Evolutionary conservation across 2,888 invertebrate species (phyloP).

Genomic region (Heliconius charithonia): DNA sequence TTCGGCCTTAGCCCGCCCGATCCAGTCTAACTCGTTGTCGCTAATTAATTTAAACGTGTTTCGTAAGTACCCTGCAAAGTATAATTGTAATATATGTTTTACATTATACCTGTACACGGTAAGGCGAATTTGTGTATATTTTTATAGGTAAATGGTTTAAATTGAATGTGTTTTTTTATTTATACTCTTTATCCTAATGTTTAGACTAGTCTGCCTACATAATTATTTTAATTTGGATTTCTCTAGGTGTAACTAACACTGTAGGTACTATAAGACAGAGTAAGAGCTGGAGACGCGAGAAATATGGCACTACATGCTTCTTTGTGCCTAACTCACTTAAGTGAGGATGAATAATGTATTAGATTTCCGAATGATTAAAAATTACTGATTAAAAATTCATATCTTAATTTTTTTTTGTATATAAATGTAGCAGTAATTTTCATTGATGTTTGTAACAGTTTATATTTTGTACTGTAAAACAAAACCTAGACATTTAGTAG

Average conservation of each 20-base stretch:
- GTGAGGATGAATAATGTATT: no score
- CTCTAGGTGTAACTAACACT: background rate
- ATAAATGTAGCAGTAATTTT: background rate
- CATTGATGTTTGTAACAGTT: background rate
- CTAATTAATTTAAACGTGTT: constrained; percentile 55
- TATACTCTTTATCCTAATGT: background rate
- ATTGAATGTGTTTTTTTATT: background rate
- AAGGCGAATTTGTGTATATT: background rate
- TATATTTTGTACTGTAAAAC: background rate
- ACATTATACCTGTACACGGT: constrained; percentile 24
- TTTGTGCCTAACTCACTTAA: no score
- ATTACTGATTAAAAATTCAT: background rate
- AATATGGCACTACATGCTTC: no score
- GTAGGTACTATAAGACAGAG: no score
- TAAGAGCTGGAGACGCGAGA: no score
- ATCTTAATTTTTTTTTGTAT: background rate
- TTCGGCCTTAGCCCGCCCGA: constrained; percentile 50
- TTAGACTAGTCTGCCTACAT: background rate
- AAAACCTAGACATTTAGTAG: background rate
- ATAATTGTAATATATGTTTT: constrained; percentile 35
- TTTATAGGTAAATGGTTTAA: background rate
- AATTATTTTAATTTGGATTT: background rate
- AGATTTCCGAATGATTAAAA: background rate
- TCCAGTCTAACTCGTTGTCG: constrained; percentile 54
- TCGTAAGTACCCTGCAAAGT: constrained; percentile 41